Evolutionary conservation across 2,888 invertebrate species (phyloP).

Genomic region (Troilus luridus): DNA sequence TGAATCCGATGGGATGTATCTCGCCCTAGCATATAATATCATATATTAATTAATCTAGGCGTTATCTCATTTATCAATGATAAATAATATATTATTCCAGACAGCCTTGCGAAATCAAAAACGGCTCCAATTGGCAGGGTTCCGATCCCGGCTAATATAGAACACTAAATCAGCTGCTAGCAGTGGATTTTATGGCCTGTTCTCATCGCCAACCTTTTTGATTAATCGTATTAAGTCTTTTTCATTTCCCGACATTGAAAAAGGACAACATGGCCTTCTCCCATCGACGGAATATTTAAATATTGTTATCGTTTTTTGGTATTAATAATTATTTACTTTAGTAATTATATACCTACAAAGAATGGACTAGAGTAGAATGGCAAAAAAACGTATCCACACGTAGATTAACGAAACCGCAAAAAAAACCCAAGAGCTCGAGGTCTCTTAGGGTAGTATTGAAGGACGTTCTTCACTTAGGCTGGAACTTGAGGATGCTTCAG

Average conservation of each 20-base stretch:
- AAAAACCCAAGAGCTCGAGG: too few species aligned
- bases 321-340: not conserved
- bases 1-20: not conserved
- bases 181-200: not conserved
- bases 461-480: too few species aligned
- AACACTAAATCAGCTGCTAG: not conserved
- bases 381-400: too few species aligned
- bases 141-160: conserved; percentile 3
- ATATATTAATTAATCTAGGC: not conserved
- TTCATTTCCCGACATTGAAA: not conserved
- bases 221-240: not conserved
- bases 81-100: not conserved
- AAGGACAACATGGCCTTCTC: not conserved
- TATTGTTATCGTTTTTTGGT: not conserved
- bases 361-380: too few species aligned
- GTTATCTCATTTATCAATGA: not conserved
- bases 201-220: not conserved
- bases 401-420: too few species aligned
- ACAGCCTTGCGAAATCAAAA: not conserved
- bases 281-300: not conserved
- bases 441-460: too few species aligned
- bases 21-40: not conserved
- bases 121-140: not conserved
- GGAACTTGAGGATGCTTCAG: too few species aligned
- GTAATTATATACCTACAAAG: too few species aligned